Evolutionary conservation across 2,797 vertebrate species (phyloP).

Genomic region (Gambusia yucatana): DNA sequence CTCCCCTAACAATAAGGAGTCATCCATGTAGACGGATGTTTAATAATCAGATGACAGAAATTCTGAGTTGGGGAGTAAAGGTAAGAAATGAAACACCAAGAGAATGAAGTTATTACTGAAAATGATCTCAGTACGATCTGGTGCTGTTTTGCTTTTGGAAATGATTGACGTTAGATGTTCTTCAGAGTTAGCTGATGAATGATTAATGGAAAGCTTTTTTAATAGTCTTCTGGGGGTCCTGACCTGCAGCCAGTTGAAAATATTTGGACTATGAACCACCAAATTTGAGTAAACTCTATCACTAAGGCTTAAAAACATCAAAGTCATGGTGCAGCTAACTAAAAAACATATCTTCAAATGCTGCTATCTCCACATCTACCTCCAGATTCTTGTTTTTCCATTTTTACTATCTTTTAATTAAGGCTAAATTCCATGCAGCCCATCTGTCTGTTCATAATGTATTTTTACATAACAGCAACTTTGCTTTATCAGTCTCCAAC

Average conservation of each 20-base stretch:
- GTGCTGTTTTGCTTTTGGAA: neutral
- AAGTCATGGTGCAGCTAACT: too few species aligned
- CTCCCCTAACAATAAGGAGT: neutral
- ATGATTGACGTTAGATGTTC: neutral
- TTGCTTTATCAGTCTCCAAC: conserved; percentile 65
- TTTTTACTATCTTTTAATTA: too few species aligned
- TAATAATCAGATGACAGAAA: neutral
- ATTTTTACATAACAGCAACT: conserved; percentile 5
- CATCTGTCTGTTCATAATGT: neutral
- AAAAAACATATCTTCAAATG: neutral
- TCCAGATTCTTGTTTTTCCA: neutral
- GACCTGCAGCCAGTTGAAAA: neutral
- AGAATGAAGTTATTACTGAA: neutral
- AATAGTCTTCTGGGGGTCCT: neutral
- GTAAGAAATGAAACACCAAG: neutral
- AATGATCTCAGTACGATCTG: neutral
- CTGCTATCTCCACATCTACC: too few species aligned
- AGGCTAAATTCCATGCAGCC: neutral
- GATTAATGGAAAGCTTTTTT: neutral
- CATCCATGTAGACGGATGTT: neutral
- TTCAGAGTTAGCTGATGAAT: neutral
- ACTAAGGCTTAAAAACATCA: neutral
- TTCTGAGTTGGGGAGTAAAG: neutral
- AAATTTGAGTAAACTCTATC: neutral
- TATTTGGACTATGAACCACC: neutral